A percentile compares a stretch with the other conserved stretches of the same genome.
Conservation (phyloP, 2,888 invertebrate species). For the Metellina segmentata region DNA sequence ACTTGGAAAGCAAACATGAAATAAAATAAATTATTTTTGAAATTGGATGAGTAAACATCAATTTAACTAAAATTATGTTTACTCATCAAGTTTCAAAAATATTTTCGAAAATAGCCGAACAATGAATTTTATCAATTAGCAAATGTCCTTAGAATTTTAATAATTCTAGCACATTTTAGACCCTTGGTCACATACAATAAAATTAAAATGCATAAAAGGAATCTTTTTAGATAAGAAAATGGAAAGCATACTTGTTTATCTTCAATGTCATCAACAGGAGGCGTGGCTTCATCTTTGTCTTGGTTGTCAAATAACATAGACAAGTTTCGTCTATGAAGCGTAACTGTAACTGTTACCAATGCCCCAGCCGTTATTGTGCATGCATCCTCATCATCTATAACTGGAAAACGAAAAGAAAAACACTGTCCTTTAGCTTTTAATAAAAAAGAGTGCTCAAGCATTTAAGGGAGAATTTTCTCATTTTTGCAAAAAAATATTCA, state of each 20-base stretch:
- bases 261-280: slow-evolving; percentile 17
- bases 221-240: not conserved
- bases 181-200: not conserved
- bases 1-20: too few species aligned
- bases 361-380: slow-evolving; percentile 98
- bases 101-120: too few species aligned
- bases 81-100: too few species aligned
- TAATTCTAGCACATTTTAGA: not conserved
- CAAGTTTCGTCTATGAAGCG: slow-evolving; percentile 90
- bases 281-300: slow-evolving; percentile 50
- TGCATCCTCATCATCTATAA: slow-evolving; percentile 98
- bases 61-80: too few species aligned
- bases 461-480: too few species aligned
- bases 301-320: slow-evolving; percentile 84
- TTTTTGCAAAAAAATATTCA: too few species aligned
- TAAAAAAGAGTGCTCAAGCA: slow-evolving; percentile 82
- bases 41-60: too few species aligned
- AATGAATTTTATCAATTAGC: too few species aligned
- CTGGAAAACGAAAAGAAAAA: slow-evolving; percentile 83
- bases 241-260: slow-evolving; percentile 1
- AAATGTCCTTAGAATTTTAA: not conserved
- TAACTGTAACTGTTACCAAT: slow-evolving; percentile 97
- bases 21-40: too few species aligned
- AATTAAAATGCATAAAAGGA: not conserved
- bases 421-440: slow-evolving; percentile 80